Evolutionary conservation across 2,888 invertebrate species (phyloP).

Genomic region (Oeneis ivallda): DNA sequence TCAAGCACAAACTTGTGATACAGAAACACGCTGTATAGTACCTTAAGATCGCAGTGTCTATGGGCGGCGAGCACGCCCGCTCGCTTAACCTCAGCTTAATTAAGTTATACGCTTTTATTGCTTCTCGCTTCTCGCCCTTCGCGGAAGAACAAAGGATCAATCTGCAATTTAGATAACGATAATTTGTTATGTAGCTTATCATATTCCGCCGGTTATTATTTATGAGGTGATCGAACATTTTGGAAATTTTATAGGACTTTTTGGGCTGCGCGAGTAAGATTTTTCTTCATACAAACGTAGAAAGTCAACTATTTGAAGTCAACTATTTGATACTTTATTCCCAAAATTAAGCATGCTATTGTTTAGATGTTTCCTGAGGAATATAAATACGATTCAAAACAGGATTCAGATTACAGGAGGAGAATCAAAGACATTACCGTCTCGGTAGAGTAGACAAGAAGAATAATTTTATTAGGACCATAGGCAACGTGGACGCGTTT

Average conservation of each 20-base stretch:
- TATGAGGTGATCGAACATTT: slow-evolving; percentile 8
- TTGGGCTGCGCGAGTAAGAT: not conserved
- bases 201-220: slow-evolving; percentile 10
- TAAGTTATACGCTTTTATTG: slow-evolving; percentile 20
- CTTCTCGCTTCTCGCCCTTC: not conserved
- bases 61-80: not conserved
- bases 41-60: slow-evolving; percentile 1
- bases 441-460: too few species aligned
- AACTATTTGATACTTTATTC: too few species aligned
- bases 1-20: too few species aligned
- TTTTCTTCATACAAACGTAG: too few species aligned
- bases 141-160: slow-evolving; percentile 23
- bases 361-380: too few species aligned
- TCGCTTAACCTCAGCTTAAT: slow-evolving; percentile 7
- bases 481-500: too few species aligned
- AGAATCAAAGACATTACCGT: too few species aligned
- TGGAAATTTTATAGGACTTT: not conserved
- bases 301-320: too few species aligned
- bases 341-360: too few species aligned
- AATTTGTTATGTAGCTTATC: slow-evolving; percentile 16
- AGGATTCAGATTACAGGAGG: too few species aligned
- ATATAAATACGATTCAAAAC: too few species aligned
- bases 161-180: slow-evolving; percentile 22
- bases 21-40: not conserved
- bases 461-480: too few species aligned